Evolutionary conservation across 2,113 vertebrate genomes (phyloP).

Genomic region (Pachycephala philippinensis): DNA sequence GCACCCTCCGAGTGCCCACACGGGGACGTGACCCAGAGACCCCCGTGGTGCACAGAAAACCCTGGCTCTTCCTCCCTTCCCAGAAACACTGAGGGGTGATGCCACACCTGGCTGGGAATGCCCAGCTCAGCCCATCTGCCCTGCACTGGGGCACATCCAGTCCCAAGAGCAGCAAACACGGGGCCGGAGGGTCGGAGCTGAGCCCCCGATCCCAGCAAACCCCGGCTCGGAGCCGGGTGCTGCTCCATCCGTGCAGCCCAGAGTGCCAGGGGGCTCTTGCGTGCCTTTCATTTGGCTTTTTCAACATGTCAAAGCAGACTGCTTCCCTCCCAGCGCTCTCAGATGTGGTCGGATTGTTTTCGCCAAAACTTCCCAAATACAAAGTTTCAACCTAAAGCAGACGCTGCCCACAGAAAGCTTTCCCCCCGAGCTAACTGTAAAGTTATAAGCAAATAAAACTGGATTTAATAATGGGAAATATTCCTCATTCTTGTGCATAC

Average conservation of each 20-base stretch:
- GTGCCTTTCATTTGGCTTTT: background rate
- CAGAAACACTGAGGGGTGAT: rapidly evolving
- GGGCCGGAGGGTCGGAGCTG: background rate
- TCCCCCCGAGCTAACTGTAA: background rate
- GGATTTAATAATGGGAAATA: slow-evolving; percentile 55
- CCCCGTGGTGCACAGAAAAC: background rate
- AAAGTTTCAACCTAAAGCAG: slow-evolving; percentile 32
- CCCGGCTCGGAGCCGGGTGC: rapidly evolving
- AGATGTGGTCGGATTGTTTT: slow-evolving; percentile 19
- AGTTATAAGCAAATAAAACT: slow-evolving; percentile 37
- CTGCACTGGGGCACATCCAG: rapidly evolving
- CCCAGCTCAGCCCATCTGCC: background rate
- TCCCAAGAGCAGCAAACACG: rapidly evolving
- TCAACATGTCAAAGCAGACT: background rate
- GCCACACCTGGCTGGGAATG: background rate
- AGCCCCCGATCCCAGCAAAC: background rate
- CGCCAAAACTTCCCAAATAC: slow-evolving; percentile 42
- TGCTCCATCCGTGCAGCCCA: rapidly evolving
- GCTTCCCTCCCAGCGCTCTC: background rate
- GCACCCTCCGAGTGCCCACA: rapidly evolving
- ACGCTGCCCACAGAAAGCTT: slow-evolving; percentile 21
- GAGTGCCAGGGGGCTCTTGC: background rate
- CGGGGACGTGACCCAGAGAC: rapidly evolving
- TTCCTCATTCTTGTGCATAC: background rate
- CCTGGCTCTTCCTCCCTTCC: background rate